Conservation (phyloP, 2,888 invertebrate species). For the Morpho deidamia region DNA sequence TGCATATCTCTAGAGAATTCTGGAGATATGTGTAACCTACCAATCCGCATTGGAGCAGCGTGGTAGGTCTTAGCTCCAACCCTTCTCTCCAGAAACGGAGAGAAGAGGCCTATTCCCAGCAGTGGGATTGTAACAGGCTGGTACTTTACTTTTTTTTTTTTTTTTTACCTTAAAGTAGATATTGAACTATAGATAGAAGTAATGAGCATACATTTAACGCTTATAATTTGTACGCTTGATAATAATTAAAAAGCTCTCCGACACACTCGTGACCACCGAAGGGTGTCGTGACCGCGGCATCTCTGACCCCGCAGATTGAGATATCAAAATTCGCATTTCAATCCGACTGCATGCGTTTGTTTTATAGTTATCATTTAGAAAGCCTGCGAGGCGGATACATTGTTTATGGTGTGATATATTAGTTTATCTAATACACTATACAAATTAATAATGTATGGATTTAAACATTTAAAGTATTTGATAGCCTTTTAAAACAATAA, state of each 20-base stretch:
- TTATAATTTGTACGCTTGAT: conserved; percentile 55
- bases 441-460: too few relatives aligned
- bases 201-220: conserved; percentile 47
- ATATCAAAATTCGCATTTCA: conserved; percentile 73
- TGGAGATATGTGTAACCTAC: too few relatives aligned
- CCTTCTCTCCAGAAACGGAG: too few relatives aligned
- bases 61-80: too few relatives aligned
- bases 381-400: conserved; percentile 39
- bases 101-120: too few relatives aligned
- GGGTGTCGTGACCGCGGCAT: conserved; percentile 75
- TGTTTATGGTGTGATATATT: conserved; percentile 26
- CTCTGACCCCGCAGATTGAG: conserved; percentile 74
- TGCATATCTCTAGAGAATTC: too few relatives aligned
- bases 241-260: conserved; percentile 45
- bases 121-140: too few relatives aligned
- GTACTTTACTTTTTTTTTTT: too few relatives aligned
- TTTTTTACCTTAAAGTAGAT: too few relatives aligned
- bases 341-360: conserved; percentile 61
- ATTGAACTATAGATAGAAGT: conserved; percentile 29
- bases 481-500: too few relatives aligned
- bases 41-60: too few relatives aligned
- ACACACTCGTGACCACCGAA: conserved; percentile 70
- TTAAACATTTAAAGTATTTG: too few relatives aligned
- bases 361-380: conserved; percentile 55
- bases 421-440: not conserved